A percentile compares a stretch with the other conserved stretches of the same genome.
phyloP scores from a whole-genome alignment of 2,113 vertebrate genomes.

The Tangachromis dhanisi region DNA sequence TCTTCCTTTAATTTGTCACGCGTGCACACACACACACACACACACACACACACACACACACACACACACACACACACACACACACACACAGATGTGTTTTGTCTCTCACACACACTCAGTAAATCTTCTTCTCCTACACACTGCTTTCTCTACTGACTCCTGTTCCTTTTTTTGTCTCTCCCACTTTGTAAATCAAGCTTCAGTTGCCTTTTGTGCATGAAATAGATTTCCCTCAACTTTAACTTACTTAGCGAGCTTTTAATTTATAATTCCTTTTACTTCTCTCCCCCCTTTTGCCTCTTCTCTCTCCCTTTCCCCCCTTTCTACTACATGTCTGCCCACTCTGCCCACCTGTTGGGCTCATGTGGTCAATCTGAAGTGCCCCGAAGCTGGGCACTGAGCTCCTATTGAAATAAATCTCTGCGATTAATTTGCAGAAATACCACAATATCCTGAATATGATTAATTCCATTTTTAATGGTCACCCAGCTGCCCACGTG shows the following conservation, averaged over 20 bases:
- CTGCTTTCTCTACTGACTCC: neutral
- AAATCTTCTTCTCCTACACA: neutral
- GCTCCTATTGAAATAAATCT: neutral
- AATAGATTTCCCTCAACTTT: neutral
- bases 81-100: neutral
- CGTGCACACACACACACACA: neutral
- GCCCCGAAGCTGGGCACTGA: neutral
- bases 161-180: neutral
- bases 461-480: constrained; percentile 8
- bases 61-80: neutral
- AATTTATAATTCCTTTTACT: neutral
- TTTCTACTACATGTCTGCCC: neutral
- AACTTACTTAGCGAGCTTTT: neutral
- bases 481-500: neutral
- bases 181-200: constrained; percentile 10
- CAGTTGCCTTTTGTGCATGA: neutral
- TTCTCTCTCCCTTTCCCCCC: neutral
- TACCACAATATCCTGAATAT: neutral
- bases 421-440: constrained; percentile 15
- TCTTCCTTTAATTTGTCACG: neutral
- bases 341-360: neutral
- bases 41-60: neutral
- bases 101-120: neutral
- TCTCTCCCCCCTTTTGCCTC: neutral
- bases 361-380: neutral